Evolutionary conservation across 2,888 invertebrate genomes (phyloP).

Genomic region (Enoplolaimus lenunculus): DNA sequence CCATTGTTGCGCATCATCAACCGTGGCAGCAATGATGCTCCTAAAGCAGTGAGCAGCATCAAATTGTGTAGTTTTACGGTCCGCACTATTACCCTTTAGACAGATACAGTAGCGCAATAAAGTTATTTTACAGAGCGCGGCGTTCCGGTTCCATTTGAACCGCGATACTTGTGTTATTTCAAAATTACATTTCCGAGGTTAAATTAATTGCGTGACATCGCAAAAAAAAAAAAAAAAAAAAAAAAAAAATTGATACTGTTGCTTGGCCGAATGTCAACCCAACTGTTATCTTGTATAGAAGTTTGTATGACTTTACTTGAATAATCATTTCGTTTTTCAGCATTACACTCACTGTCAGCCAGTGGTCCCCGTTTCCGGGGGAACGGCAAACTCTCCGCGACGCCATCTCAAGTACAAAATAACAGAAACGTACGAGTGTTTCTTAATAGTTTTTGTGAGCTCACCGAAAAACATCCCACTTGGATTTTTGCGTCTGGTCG

Average conservation of each 20-base stretch:
- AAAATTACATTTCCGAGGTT: no score
- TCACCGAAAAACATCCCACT: no score
- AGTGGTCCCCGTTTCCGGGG: no score
- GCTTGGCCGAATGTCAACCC: constrained; percentile 1
- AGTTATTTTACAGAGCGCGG: background rate
- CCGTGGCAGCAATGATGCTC: background rate
- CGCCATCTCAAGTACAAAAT: no score
- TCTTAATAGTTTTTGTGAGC: no score
- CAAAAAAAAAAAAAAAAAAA: no score
- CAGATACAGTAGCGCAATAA: background rate
- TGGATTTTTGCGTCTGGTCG: no score
- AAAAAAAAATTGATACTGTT: background rate
- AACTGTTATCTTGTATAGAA: background rate
- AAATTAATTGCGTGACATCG: no score
- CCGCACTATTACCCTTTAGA: background rate
- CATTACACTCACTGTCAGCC: no score
- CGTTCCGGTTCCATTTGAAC: background rate
- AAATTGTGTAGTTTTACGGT: background rate
- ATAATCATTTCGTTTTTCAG: background rate
- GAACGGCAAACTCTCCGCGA: no score
- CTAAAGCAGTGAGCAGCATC: background rate
- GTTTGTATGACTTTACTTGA: background rate
- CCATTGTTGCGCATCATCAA: background rate
- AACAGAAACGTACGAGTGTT: no score
- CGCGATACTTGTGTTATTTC: no score